Percentiles rank a stretch among this genome's conserved stretches.
Evolutionary conservation across 2,797 vertebrate species (phyloP).

Genomic region (Limosa lapponica): DNA sequence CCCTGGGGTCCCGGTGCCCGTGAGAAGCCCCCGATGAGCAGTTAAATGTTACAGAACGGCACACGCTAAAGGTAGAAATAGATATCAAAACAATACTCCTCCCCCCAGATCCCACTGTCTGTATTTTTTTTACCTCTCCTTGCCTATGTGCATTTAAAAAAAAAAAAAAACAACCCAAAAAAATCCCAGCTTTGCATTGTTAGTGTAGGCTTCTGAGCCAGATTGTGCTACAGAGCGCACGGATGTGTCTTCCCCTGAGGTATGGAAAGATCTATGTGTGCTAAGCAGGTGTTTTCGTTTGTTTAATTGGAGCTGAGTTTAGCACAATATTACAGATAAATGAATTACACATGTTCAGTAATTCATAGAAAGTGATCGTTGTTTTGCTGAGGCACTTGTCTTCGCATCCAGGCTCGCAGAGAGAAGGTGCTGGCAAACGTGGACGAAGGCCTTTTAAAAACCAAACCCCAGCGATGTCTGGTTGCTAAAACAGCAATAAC

Average conservation of each 20-base stretch:
- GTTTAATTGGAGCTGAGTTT: conserved; percentile 80
- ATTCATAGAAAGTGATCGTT: conserved; percentile 82
- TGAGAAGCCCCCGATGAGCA: background rate
- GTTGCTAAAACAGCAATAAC: conserved; percentile 76
- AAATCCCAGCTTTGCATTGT: conserved; percentile 49
- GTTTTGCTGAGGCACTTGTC: conserved; percentile 75
- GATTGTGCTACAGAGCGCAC: conserved; percentile 50
- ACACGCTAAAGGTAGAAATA: background rate
- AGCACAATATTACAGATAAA: conserved; percentile 78
- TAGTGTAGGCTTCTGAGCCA: conserved; percentile 56
- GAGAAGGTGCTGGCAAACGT: conserved; percentile 75
- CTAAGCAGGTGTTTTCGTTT: conserved; percentile 83
- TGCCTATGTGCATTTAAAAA: background rate
- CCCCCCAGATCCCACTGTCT: background rate
- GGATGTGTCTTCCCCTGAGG: conserved; percentile 78
- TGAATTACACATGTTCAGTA: conserved; percentile 80
- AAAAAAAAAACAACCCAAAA: background rate
- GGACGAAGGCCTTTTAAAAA: conserved; percentile 54
- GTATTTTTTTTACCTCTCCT: background rate
- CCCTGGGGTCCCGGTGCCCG: background rate
- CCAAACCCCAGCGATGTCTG: conserved; percentile 34
- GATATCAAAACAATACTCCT: background rate
- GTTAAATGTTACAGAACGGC: background rate
- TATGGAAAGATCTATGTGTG: conserved; percentile 75
- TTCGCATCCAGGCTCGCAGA: conserved; percentile 72